Evolutionary conservation across 2,888 invertebrate genomes (phyloP), one percentile per base, ranked within the genome.

Genomic region (Sinotaia quadrata): DNA sequence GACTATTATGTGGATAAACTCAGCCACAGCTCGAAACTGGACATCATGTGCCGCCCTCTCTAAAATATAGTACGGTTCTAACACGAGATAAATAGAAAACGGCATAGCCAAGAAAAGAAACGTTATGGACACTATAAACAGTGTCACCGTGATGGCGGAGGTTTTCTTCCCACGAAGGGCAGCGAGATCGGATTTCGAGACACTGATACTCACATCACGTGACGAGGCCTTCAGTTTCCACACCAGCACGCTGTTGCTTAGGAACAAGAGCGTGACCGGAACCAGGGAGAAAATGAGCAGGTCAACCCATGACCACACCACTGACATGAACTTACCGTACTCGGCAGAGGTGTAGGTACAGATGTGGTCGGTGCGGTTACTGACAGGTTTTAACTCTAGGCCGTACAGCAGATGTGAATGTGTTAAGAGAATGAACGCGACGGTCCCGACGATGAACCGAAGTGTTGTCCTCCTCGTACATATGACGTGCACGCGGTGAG

Each of bases 401-500:
- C 54, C 54, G 54, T 54, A 54, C 29, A 29, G 29, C 29, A 29
- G 31, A 33, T 54, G 54, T 3, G 29, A 10, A 15, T n/a, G 29
- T 5, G 21, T 7, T 18, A 54, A 33, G 29, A 33, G 31, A 1
- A 33, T 31, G 29, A 33, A 31, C 54, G 33, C 4, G 29, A 21
- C 27, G 1, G 33, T n/a, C 1, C 27, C 54, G 33, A 18, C 54
- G 29, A 54, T 54, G n/a, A 54, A 29, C 5, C n/a, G 18, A 12
- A 12, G 15, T 15, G 54, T 29, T 15, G 54, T 54, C 2, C 18
- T 54, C 18, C 4, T 18, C 29, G 54, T 54, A 33, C 54, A 54
- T 33, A 54, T 3, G 54, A 54, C 4, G 36, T 36, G 18, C 24
- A 71, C 62, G 4, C 37, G 34, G 54, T 62, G 67, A 10, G 71